phyloP scores from a whole-genome alignment of 2,113 vertebrate genomes.

The Myrmophylax atrothorax region DNA sequence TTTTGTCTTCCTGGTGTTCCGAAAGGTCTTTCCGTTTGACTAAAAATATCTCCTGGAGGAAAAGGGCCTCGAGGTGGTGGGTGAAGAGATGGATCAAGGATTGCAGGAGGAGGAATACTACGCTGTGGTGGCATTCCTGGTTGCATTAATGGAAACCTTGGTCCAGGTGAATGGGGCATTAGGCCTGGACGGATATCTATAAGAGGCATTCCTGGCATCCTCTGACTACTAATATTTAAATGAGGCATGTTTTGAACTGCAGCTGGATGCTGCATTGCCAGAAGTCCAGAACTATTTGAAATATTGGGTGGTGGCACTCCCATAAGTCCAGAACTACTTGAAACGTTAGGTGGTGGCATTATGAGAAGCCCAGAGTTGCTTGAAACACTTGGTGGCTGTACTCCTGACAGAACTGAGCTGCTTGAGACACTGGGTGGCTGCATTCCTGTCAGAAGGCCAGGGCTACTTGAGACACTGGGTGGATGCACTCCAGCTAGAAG shows the following conservation, averaged over 20 bases:
- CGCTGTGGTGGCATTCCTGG: slow-evolving; percentile 84
- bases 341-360: slow-evolving; percentile 76
- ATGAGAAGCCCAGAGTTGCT: slow-evolving; percentile 74
- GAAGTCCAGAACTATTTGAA: slow-evolving; percentile 81
- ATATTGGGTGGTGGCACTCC: slow-evolving; percentile 79
- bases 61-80: slow-evolving; percentile 84
- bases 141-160: slow-evolving; percentile 90
- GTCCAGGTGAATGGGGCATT: slow-evolving; percentile 81
- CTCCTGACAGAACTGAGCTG: slow-evolving; percentile 70
- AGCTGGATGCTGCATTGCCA: slow-evolving; percentile 89
- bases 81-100: slow-evolving; percentile 87
- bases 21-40: slow-evolving; percentile 80
- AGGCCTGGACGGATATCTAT: slow-evolving; percentile 90
- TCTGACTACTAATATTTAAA: slow-evolving; percentile 81
- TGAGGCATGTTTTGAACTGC: slow-evolving; percentile 87
- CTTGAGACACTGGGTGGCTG: slow-evolving; percentile 80
- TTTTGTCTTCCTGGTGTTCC: slow-evolving; percentile 77
- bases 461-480: slow-evolving; percentile 73
- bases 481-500: slow-evolving; percentile 75
- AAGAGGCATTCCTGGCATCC: slow-evolving; percentile 89
- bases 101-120: slow-evolving; percentile 76
- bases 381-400: slow-evolving; percentile 72
- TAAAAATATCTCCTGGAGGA: slow-evolving; percentile 88
- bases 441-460: slow-evolving; percentile 87
- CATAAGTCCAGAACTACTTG: slow-evolving; percentile 83